phyloP scores from a whole-genome alignment of 2,888 invertebrate species.

The Netelia fuscicornis region DNA sequence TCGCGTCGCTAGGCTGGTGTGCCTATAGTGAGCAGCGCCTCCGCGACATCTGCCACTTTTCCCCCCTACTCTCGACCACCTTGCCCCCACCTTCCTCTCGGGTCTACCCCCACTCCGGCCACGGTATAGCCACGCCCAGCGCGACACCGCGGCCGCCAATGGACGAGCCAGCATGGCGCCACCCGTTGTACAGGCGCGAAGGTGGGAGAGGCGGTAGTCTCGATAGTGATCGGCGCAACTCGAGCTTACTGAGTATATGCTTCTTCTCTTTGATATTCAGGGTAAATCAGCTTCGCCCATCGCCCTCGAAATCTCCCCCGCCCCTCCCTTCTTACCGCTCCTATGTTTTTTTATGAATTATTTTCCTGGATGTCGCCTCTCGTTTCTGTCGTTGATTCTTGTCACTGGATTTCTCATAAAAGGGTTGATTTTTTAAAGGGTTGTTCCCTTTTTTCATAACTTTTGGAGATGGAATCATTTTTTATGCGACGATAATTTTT shows the following conservation, averaged over 20 bases:
- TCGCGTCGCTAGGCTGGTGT: constrained; percentile 67
- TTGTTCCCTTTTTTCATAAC: not conserved
- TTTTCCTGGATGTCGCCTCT: not conserved
- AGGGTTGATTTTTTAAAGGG: not conserved
- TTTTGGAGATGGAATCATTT: not conserved
- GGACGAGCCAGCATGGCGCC: constrained; percentile 81
- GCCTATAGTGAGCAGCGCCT: constrained; percentile 64
- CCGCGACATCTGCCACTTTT: constrained; percentile 55
- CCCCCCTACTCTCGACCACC: constrained; percentile 39
- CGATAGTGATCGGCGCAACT: constrained; percentile 76
- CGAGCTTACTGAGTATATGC: constrained; percentile 65
- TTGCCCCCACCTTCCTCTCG: constrained; percentile 58
- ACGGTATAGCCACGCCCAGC: constrained; percentile 74
- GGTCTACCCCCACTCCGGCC: constrained; percentile 26
- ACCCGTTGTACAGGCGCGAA: constrained; percentile 71
- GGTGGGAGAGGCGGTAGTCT: constrained; percentile 47
- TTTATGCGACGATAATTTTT: too few relatives aligned
- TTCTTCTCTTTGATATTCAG: constrained; percentile 68
- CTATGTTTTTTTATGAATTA: constrained; percentile 44
- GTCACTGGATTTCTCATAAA: not conserved
- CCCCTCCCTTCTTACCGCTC: constrained; percentile 4
- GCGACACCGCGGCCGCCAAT: constrained; percentile 75
- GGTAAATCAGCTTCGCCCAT: constrained; percentile 22
- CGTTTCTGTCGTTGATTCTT: not conserved
- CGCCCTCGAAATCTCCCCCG: not conserved